These are phyloP conservation scores for Caenorhabditis sulstoni DNA, from an alignment of 2,888 invertebrate genomes.

Conservation along the genomic window DNA sequence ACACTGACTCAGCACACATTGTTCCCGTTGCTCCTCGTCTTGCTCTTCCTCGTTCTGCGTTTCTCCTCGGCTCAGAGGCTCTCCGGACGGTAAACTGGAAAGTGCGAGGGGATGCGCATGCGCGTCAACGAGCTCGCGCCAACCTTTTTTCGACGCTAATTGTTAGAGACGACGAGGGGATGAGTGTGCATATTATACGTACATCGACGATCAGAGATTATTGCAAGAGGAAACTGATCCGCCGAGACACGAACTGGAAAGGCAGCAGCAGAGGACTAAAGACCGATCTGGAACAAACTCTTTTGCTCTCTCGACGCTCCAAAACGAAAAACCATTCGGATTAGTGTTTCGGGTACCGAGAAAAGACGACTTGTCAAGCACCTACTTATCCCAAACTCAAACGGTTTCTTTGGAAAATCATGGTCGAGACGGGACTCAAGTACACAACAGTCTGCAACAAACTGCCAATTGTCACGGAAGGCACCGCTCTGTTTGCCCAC, in stretches of 20 bases:
- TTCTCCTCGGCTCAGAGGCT: slow-evolving; percentile 2
- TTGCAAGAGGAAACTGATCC: slow-evolving; percentile 30
- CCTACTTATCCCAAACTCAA: slow-evolving; percentile 49
- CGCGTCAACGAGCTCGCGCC: slow-evolving; percentile 58
- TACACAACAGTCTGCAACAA: slow-evolving; percentile 35
- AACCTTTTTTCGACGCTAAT: slow-evolving; percentile 55
- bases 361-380: slow-evolving; percentile 30
- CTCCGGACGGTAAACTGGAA: slow-evolving; percentile 45
- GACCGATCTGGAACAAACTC: slow-evolving; percentile 11
- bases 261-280: background rate
- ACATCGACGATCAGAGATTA: slow-evolving; percentile 54
- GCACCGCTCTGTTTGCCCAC: slow-evolving; percentile 30
- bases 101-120: slow-evolving; percentile 38
- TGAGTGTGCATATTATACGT: slow-evolving; percentile 57
- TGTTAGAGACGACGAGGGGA: slow-evolving; percentile 37
- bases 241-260: slow-evolving; percentile 2
- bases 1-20: slow-evolving; percentile 45
- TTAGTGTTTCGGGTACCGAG: slow-evolving; percentile 30
- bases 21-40: slow-evolving; percentile 5
- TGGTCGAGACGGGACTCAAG: slow-evolving; percentile 34
- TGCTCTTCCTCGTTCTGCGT: slow-evolving; percentile 6
- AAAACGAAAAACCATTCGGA: slow-evolving; percentile 29
- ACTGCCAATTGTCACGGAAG: slow-evolving; percentile 34
- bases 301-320: slow-evolving; percentile 36
- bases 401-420: slow-evolving; percentile 36